Conservation (phyloP, 2,797 vertebrate genomes). For the Pangasius djambal region DNA sequence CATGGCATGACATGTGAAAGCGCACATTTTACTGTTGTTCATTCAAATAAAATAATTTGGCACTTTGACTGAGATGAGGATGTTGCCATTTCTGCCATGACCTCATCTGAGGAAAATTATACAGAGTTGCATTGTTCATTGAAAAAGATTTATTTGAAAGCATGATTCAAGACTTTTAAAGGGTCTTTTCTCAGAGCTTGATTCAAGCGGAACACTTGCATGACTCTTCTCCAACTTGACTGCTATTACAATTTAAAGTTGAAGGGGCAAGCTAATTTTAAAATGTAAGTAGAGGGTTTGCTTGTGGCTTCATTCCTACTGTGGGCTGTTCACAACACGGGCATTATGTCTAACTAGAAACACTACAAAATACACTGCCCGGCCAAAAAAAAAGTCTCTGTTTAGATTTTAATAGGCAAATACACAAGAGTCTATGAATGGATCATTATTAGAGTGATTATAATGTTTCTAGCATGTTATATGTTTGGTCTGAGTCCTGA, state of each 20-base stretch:
- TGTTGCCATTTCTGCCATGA: neutral
- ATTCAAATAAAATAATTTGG: neutral
- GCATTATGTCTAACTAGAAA: neutral
- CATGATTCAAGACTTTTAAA: neutral
- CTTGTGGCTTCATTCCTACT: neutral
- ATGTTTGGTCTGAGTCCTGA: too few species aligned
- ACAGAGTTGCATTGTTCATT: neutral
- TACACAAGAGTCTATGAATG: too few species aligned
- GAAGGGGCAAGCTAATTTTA: neutral
- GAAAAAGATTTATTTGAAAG: neutral
- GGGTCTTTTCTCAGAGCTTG: neutral
- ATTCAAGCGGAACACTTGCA: neutral
- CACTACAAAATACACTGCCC: neutral
- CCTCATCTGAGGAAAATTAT: neutral
- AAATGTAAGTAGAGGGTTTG: neutral
- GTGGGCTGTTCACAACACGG: neutral
- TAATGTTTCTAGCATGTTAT: too few species aligned
- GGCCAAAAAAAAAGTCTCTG: too few species aligned
- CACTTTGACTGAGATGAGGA: neutral
- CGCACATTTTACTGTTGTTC: neutral
- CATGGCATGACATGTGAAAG: neutral
- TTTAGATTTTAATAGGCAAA: too few species aligned
- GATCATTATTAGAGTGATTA: too few species aligned
- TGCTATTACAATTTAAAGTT: neutral
- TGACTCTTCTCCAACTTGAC: neutral